Evolutionary conservation across 1,140 invertebrate genomes (phyloP).

Genomic region (Drosophila burlai): DNA sequence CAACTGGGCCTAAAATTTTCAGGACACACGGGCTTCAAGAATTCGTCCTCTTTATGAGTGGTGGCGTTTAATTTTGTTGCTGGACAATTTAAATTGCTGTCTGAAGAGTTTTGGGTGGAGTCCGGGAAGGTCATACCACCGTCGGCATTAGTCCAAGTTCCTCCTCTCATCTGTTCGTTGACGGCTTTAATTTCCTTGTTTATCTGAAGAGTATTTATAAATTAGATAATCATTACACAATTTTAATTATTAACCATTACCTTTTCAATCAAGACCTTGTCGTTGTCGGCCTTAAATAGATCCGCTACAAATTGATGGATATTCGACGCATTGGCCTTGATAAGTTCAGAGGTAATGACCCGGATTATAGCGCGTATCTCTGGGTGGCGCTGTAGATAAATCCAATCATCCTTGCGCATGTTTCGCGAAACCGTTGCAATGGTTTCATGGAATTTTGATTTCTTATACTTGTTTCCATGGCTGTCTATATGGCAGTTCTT

Average conservation of each 20-base stretch:
- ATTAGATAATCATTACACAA: neutral
- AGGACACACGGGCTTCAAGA: constrained; percentile 19
- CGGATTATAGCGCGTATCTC: constrained; percentile 8
- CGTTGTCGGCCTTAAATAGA: neutral
- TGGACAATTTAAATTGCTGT: neutral
- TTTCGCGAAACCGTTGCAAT: constrained; percentile 39
- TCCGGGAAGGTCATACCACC: constrained; percentile 19
- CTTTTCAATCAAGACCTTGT: neutral
- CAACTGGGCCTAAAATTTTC: constrained; percentile 56
- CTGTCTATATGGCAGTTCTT: neutral
- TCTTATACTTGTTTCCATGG: neutral
- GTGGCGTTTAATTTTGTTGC: neutral
- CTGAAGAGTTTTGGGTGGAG: neutral
- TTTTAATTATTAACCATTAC: neutral
- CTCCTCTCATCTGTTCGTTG: neutral
- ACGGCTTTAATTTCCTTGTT: neutral
- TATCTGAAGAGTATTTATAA: neutral
- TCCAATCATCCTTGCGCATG: constrained; percentile 28
- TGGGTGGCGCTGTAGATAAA: constrained; percentile 2
- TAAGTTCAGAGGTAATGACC: neutral
- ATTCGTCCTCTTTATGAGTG: neutral
- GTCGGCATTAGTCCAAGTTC: neutral
- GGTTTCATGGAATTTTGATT: constrained; percentile 40
- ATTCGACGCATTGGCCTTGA: neutral
- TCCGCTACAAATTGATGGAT: neutral